phyloP scores from a whole-genome alignment of 1,140 invertebrate species.

The Brachionus calyciflorus region DNA sequence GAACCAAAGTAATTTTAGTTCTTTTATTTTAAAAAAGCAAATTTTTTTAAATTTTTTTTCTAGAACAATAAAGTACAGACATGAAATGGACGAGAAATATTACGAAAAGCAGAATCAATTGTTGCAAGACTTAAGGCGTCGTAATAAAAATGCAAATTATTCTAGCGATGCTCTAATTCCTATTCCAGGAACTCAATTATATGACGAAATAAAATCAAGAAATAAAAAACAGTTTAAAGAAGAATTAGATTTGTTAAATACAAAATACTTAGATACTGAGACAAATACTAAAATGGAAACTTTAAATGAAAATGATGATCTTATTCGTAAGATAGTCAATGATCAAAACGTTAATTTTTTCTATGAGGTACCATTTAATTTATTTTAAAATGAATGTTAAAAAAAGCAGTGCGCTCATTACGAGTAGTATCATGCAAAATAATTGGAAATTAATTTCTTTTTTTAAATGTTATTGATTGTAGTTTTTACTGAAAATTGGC shows the following conservation, averaged over 20 bases:
- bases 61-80: background rate
- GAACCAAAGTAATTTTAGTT: slow-evolving; percentile 30
- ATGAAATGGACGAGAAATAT: background rate
- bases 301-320: background rate
- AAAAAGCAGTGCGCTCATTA: no score
- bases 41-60: background rate
- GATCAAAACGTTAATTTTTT: slow-evolving; percentile 26
- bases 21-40: background rate
- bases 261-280: background rate
- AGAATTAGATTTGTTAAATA: slow-evolving; percentile 4
- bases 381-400: no score
- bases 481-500: no score
- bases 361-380: no score
- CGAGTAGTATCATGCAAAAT: no score
- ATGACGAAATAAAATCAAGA: background rate
- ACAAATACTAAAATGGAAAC: background rate
- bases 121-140: background rate
- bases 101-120: background rate
- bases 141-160: background rate
- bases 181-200: slow-evolving; percentile 6
- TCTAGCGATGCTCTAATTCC: slow-evolving; percentile 10
- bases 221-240: background rate
- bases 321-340: background rate
- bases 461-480: no score
- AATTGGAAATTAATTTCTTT: no score